phyloP scores from a whole-genome alignment of 2,888 invertebrate genomes.

The Teleogryllus oceanicus region DNA sequence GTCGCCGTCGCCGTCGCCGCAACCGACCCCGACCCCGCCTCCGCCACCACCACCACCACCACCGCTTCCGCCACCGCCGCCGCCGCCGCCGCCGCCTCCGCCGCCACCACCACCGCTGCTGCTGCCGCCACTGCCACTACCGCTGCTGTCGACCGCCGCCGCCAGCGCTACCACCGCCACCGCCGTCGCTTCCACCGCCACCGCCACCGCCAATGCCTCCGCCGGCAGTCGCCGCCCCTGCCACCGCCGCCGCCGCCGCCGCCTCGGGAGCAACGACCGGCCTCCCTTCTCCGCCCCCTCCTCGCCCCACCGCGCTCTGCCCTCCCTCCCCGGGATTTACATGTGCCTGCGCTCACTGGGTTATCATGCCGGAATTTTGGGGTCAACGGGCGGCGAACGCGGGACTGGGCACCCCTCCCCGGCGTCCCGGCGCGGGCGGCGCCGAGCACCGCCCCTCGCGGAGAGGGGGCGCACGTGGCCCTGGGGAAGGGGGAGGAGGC shows the following conservation, averaged over 20 bases:
- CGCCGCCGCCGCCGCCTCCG: neutral
- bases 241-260: neutral
- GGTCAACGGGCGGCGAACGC: conserved; percentile 4
- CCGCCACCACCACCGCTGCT: neutral
- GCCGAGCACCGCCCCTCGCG: too few relatives aligned
- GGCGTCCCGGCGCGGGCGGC: too few relatives aligned
- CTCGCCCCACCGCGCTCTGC: neutral
- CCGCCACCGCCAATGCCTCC: neutral
- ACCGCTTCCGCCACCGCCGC: neutral
- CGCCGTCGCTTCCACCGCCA: neutral
- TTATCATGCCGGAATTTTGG: conserved; percentile 18
- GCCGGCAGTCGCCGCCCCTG: neutral
- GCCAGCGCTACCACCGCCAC: neutral
- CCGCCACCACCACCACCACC: neutral
- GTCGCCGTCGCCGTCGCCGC: neutral
- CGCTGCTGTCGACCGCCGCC: neutral
- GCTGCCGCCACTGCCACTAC: neutral
- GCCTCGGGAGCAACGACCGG: neutral
- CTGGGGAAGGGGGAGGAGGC: too few relatives aligned
- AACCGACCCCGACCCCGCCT: neutral
- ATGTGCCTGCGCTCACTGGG: conserved; percentile 7
- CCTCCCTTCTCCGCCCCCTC: neutral
- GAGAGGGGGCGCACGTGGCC: too few relatives aligned
- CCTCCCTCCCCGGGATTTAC: conserved; percentile 11
- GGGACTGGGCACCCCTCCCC: neutral